Evolutionary conservation across 2,888 invertebrate genomes (phyloP), one percentile per base, ranked within the genome.

Genomic region (Drosophila recens): DNA sequence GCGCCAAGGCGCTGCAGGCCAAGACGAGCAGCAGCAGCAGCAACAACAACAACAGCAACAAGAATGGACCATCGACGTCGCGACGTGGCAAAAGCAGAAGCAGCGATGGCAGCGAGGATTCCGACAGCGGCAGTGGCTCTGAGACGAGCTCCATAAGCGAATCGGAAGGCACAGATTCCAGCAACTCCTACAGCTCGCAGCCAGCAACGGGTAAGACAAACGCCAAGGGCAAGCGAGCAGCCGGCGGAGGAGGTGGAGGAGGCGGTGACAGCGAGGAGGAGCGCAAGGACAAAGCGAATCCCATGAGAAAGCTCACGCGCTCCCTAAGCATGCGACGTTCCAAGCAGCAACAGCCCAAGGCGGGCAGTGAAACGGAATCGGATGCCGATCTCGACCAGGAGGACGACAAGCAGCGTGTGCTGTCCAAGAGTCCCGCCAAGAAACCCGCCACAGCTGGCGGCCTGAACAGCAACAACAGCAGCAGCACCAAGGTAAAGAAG

Each of bases 311-410:
- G 86, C 91, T 95, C 27, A 96, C 96, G 0, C 93, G 96, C 10
- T 96, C 96, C 0, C 93, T 96, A 0, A 95, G 95, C 52, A 95
- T 95, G 5, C 93, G 96, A 1, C 95, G 95, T 64, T 95, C 95
- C 0, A 94, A 95, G 67, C 94, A 95, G 81, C 94, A 95, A 0
- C 93, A 94, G 0, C 92, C 94, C 0, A 90, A 90, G 46, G 76
- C 75, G 33, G 90, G 90, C n/a, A 91, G 91, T 8, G 93, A 93
- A 40, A 82, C 70, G 6, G 92, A 91, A 45, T 80, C 90, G 1
- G 91, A 91, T 40, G 93, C 90, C 0, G 91, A 91, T 45, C 90
- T 92, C 0, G 92, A 92, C 5, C 53, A 70, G 27, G 88, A 80
- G 4, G 92, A 91, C 8, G 67, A 75, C 13, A 79, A 82, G 33